Evolutionary conservation across 2,113 vertebrate species (phyloP), one percentile per base, ranked within the genome.

Genomic region (Oncorhynchus keta): DNA sequence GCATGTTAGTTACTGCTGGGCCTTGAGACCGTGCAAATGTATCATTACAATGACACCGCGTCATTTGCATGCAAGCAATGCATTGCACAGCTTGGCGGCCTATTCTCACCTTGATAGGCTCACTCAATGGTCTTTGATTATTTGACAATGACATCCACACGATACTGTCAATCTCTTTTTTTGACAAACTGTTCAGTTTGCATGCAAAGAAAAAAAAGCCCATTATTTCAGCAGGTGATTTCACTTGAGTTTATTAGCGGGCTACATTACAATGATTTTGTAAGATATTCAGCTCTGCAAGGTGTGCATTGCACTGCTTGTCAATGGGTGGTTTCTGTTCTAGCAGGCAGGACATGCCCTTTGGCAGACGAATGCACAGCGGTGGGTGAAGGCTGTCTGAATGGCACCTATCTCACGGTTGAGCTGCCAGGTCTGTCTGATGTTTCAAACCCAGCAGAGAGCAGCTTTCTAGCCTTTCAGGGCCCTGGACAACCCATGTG

Each of bases 371-470:
- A 83, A 88, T 79, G 86, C 85, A 76, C 61, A 26, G 4, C 12
- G 73, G 75, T 76, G 80, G 76, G 39, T 73, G 82, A 87, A 69
- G 79, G 75, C 73, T 76, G 74, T 83, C 35, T 84, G 80, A 81
- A 49, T 75, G 69, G 79, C 48, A 3, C 55, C 22, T 79, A 84
- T 78, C 70, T 81, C 77, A 76, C 70, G 77, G 72, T 64, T 65
- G 35, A 83, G 79, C 72, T 84, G 83, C 79, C 79, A 82, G 73
- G 75, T 85, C 80, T 82, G 86, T 87, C 78, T 86, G 79, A 86
- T 77, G 79, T 71, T 83, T 62, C 70, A 76, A 78, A 75, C 74
- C 14, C 57, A 57, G 76, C 72, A 72, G 77, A 80, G 78, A 65
- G 55, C 71, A 20, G 67, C 32, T 32, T 67, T 55, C 51, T 55